phyloP scores from a whole-genome alignment of 2,797 vertebrate genomes.

The Crocodylus rhombifer region DNA sequence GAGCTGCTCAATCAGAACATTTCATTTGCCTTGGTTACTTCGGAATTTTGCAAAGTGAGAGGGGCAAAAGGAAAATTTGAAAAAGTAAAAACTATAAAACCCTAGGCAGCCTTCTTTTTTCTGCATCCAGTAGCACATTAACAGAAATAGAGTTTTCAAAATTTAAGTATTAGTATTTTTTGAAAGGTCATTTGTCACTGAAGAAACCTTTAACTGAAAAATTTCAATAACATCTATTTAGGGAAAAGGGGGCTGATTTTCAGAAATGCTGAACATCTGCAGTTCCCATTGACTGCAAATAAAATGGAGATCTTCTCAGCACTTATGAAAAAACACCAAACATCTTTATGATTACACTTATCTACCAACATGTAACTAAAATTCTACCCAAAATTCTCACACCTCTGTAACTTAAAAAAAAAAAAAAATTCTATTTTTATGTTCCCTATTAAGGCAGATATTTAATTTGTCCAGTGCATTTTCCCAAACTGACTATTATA shows the following conservation, averaged over 20 bases:
- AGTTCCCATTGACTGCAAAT: background rate
- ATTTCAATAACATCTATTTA: background rate
- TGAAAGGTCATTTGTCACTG: background rate
- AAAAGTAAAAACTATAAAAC: background rate
- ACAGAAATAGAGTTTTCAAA: too few relatives aligned
- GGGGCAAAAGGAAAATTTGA: background rate
- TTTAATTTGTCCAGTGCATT: background rate
- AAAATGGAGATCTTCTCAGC: background rate
- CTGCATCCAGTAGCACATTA: too few relatives aligned
- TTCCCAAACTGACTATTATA: background rate
- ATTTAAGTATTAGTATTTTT: background rate
- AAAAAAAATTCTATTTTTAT: background rate
- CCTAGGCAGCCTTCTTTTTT: background rate
- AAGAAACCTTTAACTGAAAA: background rate
- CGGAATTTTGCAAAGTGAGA: background rate
- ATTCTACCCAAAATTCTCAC: background rate
- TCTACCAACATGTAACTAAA: background rate
- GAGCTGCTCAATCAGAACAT: background rate
- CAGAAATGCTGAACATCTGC: background rate
- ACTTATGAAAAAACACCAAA: background rate
- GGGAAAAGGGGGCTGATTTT: background rate
- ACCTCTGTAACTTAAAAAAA: too few relatives aligned
- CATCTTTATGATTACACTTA: background rate
- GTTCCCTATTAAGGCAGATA: background rate
- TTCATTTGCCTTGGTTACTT: background rate